A percentile compares a stretch with the other conserved stretches of the same genome.
phyloP scores from a whole-genome alignment of 2,797 vertebrate species.

The Crax fasciolata region DNA sequence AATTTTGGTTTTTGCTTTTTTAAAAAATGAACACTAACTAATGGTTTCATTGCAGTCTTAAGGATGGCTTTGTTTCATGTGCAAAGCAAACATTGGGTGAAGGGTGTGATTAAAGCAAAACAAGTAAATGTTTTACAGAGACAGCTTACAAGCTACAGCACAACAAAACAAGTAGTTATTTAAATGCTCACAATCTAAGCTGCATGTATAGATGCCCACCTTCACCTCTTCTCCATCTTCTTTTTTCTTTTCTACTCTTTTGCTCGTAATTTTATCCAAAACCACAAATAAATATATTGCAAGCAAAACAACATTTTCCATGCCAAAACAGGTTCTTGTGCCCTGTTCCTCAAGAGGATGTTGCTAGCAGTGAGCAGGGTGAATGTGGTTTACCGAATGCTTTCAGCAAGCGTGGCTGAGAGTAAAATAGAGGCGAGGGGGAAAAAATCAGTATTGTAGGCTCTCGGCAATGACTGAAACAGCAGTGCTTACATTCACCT shows the following conservation, averaged over 20 bases:
- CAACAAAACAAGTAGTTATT: not conserved
- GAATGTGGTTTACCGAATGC: not conserved
- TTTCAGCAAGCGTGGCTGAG: not conserved
- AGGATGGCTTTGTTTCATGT: slow-evolving; percentile 48
- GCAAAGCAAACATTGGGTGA: slow-evolving; percentile 40
- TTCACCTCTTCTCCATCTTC: not conserved
- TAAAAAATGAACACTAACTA: slow-evolving; percentile 30
- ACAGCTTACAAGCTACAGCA: slow-evolving; percentile 11
- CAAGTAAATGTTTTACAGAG: slow-evolving; percentile 60
- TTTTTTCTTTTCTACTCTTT: not conserved
- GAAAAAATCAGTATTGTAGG: not conserved
- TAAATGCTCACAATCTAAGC: not conserved
- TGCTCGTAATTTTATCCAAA: slow-evolving; percentile 13
- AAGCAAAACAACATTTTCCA: not conserved
- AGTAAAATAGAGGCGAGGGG: not conserved
- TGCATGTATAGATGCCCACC: fast-evolving
- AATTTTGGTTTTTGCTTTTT: not conserved
- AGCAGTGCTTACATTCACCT: not conserved
- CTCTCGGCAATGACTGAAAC: not conserved
- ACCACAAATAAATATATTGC: not conserved
- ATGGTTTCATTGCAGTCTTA: slow-evolving; percentile 27
- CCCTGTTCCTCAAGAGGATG: not conserved
- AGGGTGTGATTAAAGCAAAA: not conserved
- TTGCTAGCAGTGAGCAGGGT: not conserved
- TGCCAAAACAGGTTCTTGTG: not conserved